These are phyloP conservation scores for Eueides isabella DNA, from an alignment of 1,140 invertebrate genomes.

Conservation along the genomic window DNA sequence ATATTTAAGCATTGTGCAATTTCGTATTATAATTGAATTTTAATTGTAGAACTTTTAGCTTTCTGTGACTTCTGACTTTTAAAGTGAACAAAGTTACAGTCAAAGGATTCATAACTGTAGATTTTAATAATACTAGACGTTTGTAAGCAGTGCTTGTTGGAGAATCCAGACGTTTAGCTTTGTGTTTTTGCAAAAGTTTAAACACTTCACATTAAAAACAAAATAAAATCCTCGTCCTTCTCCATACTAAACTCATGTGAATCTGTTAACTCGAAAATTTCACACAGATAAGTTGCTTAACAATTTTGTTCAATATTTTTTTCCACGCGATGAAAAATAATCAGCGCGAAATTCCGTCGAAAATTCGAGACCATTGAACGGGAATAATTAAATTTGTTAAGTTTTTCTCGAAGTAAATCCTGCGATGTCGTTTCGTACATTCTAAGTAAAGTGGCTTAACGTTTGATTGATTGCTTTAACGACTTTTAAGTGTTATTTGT, in stretches of 20 bases:
- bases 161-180: slow-evolving; percentile 14
- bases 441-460: slow-evolving; percentile 6
- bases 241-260: slow-evolving; percentile 24
- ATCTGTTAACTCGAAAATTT: slow-evolving; percentile 21
- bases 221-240: slow-evolving; percentile 20
- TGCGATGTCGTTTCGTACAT: slow-evolving; percentile 15
- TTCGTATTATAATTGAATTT: neutral
- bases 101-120: slow-evolving; percentile 31
- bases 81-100: slow-evolving; percentile 15
- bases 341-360: slow-evolving; percentile 34
- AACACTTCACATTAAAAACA: slow-evolving; percentile 17
- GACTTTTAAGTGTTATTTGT: neutral
- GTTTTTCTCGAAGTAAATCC: slow-evolving; percentile 44
- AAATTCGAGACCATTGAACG: slow-evolving; percentile 40
- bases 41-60: neutral
- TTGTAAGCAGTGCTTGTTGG: slow-evolving; percentile 13
- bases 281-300: slow-evolving; percentile 32
- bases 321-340: slow-evolving; percentile 40
- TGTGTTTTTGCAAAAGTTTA: slow-evolving; percentile 25
- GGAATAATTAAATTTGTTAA: slow-evolving; percentile 49
- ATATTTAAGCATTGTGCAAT: neutral
- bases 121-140: slow-evolving; percentile 30
- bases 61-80: neutral
- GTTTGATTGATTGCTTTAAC: slow-evolving; percentile 8
- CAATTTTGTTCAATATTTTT: slow-evolving; percentile 27